Base-by-base conservation (phyloP, 2,888 invertebrate genomes). In the Griposia aprilina region DNA sequence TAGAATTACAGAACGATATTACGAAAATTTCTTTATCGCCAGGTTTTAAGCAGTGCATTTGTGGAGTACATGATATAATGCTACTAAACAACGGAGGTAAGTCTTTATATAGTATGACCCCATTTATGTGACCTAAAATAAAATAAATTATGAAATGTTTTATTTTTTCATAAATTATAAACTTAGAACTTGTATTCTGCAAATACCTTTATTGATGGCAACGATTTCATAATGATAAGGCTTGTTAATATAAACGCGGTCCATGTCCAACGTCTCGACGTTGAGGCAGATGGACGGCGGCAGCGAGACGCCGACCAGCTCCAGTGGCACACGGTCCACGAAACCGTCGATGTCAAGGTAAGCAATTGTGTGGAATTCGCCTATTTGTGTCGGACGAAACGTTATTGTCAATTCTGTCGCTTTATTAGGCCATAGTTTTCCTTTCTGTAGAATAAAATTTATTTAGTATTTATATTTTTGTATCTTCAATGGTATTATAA, bases 331-430 rank as follows among this genome's bases (percentile, higher is more conserved):
- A 77, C 98, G 96, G 26, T 97, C 93, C 68, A 91, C 91, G 8
- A 95, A 93, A 13, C 98, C 98, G 75, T 97, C 97, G 6, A 97
- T 94, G 86, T 98, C 97, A 81, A 98, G 94, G 93, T 97, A 98
- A 0, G 97, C 97, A 1, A 89, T 93, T n/a, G 95, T 92, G 62
- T 94, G 92, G 86, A 97, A 97, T 63, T 95, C 94, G 20, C 97
- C 97, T 70, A 97, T 96, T 88, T 94, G 93, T 88, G 95, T 93
- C 0, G 98, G 98, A 55, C 93, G 88, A 93, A 98, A 98, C 74
- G 96, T 95, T 79, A 98, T 92, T 0, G 94, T 96, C 76, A 98
- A 90, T 76, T 97, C 97, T 36, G 96, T 94, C 8, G 93, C 88
- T 89, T 97, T 97, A 74, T 97, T 96, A 0, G 98, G 97, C 97